phyloP scores from a whole-genome alignment of 2,888 invertebrate species.

The Periphyllus acericola region DNA sequence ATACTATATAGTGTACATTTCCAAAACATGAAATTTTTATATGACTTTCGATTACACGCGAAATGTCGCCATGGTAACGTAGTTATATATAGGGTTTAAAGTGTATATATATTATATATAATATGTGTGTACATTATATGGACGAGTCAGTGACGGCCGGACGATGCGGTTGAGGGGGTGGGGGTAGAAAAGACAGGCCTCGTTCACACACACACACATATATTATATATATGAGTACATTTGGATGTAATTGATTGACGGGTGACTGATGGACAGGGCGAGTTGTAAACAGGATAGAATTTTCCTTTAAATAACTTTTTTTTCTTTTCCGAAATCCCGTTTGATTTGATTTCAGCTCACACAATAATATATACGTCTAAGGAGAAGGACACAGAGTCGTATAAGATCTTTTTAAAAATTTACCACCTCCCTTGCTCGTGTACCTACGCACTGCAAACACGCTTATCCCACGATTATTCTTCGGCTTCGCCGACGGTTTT shows the following conservation, averaged over 20 bases:
- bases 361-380: not conserved
- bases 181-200: not conserved
- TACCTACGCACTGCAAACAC: not conserved
- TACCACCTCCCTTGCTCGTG: not conserved
- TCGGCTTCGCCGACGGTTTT: not conserved
- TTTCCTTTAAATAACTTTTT: conserved; percentile 1
- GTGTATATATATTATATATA: not conserved
- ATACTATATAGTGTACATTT: not conserved
- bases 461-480: not conserved
- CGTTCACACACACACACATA: not conserved
- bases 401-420: conserved; percentile 31
- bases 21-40: not conserved
- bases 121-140: not conserved
- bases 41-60: conserved; percentile 29
- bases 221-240: not conserved
- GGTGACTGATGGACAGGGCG: not conserved
- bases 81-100: not conserved
- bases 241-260: not conserved
- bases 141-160: not conserved
- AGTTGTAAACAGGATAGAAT: not conserved
- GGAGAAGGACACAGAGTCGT: not conserved
- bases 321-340: not conserved
- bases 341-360: not conserved
- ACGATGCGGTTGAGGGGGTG: not conserved
- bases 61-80: conserved; percentile 15